Evolutionary conservation across 2,888 invertebrate species (phyloP).

Genomic region (Adelphocoris suturalis): DNA sequence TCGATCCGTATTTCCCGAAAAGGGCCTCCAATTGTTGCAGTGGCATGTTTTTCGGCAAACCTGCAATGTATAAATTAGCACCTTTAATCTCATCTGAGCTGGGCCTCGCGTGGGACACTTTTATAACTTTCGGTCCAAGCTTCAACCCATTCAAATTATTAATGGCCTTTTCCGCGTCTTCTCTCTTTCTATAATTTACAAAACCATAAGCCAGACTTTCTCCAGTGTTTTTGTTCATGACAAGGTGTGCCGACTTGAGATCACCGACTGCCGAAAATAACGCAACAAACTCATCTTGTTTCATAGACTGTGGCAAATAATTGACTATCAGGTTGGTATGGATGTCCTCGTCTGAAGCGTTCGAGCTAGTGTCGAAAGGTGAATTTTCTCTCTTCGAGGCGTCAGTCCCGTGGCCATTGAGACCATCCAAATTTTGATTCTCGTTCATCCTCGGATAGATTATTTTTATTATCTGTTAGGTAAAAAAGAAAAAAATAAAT

Average conservation of each 20-base stretch:
- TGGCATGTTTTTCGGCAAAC: constrained; percentile 96
- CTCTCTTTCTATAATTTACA: constrained; percentile 98
- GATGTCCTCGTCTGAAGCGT: constrained; percentile 85
- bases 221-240: constrained; percentile 98
- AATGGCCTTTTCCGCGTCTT: constrained; percentile 99
- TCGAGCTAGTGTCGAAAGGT: constrained; percentile 47
- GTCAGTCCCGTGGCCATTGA: constrained; percentile 59
- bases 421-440: constrained; percentile 61
- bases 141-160: constrained; percentile 97
- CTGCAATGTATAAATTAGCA: constrained; percentile 97
- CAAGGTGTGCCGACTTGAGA: constrained; percentile 99
- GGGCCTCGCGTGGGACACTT: constrained; percentile 94
- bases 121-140: constrained; percentile 98
- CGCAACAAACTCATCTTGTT: constrained; percentile 98
- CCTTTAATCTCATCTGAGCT: constrained; percentile 99
- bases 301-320: constrained; percentile 99
- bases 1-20: constrained; percentile 95
- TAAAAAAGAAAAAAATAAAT: constrained; percentile 68
- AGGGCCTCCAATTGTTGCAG: constrained; percentile 95
- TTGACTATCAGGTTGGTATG: constrained; percentile 99
- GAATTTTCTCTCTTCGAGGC: constrained; percentile 1
- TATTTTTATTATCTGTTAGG: constrained; percentile 65
- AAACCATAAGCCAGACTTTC: constrained; percentile 99
- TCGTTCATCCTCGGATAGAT: constrained; percentile 65
- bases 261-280: constrained; percentile 99